Evolutionary conservation across 2,888 invertebrate genomes (phyloP).

Genomic region (Melanargia galathea): DNA sequence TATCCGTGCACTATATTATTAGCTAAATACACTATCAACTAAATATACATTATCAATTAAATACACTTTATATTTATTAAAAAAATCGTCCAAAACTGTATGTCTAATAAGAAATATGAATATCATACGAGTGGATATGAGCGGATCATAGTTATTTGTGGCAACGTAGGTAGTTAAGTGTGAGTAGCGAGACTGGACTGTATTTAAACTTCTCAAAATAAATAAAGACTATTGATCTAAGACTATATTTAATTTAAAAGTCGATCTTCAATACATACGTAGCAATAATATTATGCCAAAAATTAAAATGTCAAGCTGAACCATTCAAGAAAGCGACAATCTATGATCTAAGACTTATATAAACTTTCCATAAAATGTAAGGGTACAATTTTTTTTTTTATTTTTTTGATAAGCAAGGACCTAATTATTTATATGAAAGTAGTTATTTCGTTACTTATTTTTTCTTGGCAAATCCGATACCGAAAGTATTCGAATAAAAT

Average conservation of each 20-base stretch:
- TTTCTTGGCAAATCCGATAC: constrained; percentile 16
- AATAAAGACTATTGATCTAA: constrained; percentile 15
- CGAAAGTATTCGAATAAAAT: constrained; percentile 42
- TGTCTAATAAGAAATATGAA: neutral
- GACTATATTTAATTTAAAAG: constrained; percentile 17
- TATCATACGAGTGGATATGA: neutral
- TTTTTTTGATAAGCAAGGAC: no score
- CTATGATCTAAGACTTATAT: no score
- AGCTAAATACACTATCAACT: no score
- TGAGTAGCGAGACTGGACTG: constrained; percentile 4
- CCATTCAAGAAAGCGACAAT: neutral
- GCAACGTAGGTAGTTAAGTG: neutral
- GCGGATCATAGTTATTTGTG: constrained; percentile 3
- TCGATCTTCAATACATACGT: neutral
- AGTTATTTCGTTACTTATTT: constrained; percentile 1
- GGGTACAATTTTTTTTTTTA: no score
- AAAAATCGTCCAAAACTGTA: neutral
- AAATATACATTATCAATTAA: no score
- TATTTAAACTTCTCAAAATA: constrained; percentile 16
- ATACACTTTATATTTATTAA: neutral
- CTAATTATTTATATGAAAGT: no score
- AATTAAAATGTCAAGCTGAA: neutral
- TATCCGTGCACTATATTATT: no score
- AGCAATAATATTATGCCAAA: neutral
- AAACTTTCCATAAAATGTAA: no score